A percentile compares a stretch with the other conserved stretches of the same genome.
Conservation (phyloP, 2,113 vertebrate species). For the Plectropomus leopardus region DNA sequence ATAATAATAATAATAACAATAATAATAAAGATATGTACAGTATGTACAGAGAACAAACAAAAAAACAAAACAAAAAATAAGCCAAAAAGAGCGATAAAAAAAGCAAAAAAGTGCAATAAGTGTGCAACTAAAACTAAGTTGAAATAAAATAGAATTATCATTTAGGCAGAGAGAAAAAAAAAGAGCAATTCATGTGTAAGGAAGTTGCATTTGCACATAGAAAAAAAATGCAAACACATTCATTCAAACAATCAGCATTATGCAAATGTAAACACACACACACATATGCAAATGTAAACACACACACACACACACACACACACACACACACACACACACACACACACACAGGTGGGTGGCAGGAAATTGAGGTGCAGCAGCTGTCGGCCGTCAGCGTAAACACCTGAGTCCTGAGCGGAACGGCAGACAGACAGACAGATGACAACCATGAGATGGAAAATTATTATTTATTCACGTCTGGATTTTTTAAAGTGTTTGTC, state of each 20-base stretch:
- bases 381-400: constrained; percentile 35
- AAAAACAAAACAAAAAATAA: too few relatives aligned
- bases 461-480: constrained; percentile 10
- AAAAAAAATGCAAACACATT: background rate
- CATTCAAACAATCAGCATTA: background rate
- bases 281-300: constrained; percentile 3
- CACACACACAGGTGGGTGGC: background rate
- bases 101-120: too few relatives aligned
- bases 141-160: background rate
- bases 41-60: too few relatives aligned
- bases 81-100: too few relatives aligned
- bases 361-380: constrained; percentile 34
- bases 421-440: constrained; percentile 15
- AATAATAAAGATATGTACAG: too few relatives aligned
- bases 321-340: constrained; percentile 21
- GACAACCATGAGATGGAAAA: background rate
- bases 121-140: background rate
- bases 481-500: background rate
- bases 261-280: constrained; percentile 1
- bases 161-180: too few relatives aligned
- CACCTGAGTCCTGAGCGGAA: constrained; percentile 58
- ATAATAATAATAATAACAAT: too few relatives aligned
- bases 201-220: background rate
- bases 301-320: background rate
- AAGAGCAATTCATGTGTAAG: too few relatives aligned